Evolutionary conservation across 35 echinoderm and acorn worm species (phyloP).

Genomic region (Anneissia japonica): DNA sequence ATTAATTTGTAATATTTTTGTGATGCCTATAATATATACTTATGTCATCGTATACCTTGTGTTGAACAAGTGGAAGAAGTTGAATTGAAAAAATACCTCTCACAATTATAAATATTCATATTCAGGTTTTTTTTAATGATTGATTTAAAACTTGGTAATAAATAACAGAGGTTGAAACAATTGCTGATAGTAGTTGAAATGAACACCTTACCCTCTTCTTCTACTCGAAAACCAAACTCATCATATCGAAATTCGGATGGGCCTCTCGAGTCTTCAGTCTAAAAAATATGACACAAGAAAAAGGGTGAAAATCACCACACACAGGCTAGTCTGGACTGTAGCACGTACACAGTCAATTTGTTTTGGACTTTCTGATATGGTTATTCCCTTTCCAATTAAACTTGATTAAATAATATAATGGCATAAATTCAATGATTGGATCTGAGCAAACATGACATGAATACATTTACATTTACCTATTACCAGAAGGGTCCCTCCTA

Average conservation of each 20-base stretch:
- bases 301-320: background rate
- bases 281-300: slow-evolving; percentile 3
- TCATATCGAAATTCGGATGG: slow-evolving; percentile 76
- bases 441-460: background rate
- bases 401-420: background rate
- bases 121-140: no score
- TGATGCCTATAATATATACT: no score
- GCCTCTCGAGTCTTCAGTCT: slow-evolving; percentile 90
- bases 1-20: no score
- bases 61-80: no score
- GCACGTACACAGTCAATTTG: background rate
- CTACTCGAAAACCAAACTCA: slow-evolving; percentile 95
- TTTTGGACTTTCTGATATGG: background rate
- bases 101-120: no score
- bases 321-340: background rate
- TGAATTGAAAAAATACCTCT: no score
- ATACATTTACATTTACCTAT: background rate
- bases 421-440: background rate
- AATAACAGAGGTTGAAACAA: no score
- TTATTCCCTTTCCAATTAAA: background rate
- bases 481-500: background rate
- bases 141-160: no score
- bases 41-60: no score
- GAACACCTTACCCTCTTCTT: slow-evolving; percentile 70
- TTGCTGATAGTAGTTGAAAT: background rate